Base-by-base conservation (phyloP, 1,140 invertebrate genomes). In the Theocolax elegans region DNA sequence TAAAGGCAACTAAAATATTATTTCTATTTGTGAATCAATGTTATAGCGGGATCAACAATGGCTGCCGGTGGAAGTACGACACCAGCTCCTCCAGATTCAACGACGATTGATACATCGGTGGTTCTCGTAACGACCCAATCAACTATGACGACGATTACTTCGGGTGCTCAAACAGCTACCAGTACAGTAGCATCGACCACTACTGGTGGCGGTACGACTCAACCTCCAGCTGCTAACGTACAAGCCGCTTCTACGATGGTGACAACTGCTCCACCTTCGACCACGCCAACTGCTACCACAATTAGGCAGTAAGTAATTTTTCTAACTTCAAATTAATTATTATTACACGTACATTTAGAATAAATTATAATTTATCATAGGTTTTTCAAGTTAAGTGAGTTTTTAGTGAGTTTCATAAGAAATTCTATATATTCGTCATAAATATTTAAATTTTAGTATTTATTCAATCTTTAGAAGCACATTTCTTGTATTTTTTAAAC, bases 251-350 rank as follows among this genome's bases (percentile, higher is more conserved):
- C 71, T 38, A 23, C 21, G 7, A 63, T 72, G 21, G 48, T 31
- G 19, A 40, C 56, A n/a, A 68, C 72, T 0, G 48, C 59, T 10
- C 40, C 53, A 25, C 23, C 73, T 0, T 59, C n/a, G 6, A 74
- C 65, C 0, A 60, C 53, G 17, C 7, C 48, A 21, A 35, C 51
- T 31, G 27, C 40, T 21, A 9, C 0, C 6, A 17, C 25, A 13
- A 13, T 29, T 15, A 15, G 8, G 35, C 58, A 60, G 23, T 40
- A 19, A 9, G 27, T 23, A 9, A 21, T 8, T 25, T 23, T 25
- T 40, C 31, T 19, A 58, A 23, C n/a, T n/a, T n/a, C n/a, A n/a
- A n/a, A n/a, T n/a, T n/a, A n/a, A n/a, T n/a, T n/a, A n/a, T n/a
- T n/a, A n/a, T n/a, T n/a, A n/a, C n/a, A n/a, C n/a, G n/a, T n/a